Percentiles rank a stretch among this genome's conserved stretches.
These are phyloP conservation scores for Peromyscus leucopus DNA, from an alignment of 2,113 vertebrate genomes.

Conservation along the genomic window DNA sequence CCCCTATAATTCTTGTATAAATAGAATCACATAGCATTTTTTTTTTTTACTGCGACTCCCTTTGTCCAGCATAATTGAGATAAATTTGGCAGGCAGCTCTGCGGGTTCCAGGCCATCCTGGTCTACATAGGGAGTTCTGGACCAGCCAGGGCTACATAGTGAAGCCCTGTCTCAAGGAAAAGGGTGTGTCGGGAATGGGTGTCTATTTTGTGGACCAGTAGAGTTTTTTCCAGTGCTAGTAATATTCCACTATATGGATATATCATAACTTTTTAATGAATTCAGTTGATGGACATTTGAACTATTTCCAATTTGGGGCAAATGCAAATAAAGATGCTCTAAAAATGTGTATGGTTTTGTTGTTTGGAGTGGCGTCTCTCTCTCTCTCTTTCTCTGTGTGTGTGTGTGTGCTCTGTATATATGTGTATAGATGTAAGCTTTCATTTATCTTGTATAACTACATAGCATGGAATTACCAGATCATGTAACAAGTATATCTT, in stretches of 20 bases:
- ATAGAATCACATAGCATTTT: not conserved
- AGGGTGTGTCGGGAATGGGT: not conserved
- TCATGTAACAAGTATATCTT: not conserved
- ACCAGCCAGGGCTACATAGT: not conserved
- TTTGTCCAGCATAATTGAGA: not conserved
- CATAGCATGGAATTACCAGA: not conserved
- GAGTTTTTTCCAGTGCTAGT: not conserved
- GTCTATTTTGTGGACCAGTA: not conserved
- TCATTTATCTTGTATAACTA: not conserved
- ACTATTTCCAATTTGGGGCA: not conserved
- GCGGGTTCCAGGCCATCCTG: not conserved
- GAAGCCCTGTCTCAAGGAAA: not conserved
- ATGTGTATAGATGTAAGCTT: not conserved
- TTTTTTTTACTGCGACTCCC: not conserved
- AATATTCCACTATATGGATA: not conserved
- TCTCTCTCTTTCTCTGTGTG: no score
- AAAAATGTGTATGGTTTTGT: not conserved
- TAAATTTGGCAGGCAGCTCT: not conserved
- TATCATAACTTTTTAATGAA: not conserved
- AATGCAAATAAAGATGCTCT: not conserved
- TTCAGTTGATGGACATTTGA: not conserved
- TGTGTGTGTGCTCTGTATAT: not conserved
- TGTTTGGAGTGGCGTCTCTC: not conserved
- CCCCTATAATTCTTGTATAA: not conserved
- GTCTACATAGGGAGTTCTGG: not conserved